A percentile compares a stretch with the other conserved stretches of the same genome.
Evolutionary conservation across 2,888 invertebrate genomes (phyloP).

Genomic region (Chrysopilus asiliformis): DNA sequence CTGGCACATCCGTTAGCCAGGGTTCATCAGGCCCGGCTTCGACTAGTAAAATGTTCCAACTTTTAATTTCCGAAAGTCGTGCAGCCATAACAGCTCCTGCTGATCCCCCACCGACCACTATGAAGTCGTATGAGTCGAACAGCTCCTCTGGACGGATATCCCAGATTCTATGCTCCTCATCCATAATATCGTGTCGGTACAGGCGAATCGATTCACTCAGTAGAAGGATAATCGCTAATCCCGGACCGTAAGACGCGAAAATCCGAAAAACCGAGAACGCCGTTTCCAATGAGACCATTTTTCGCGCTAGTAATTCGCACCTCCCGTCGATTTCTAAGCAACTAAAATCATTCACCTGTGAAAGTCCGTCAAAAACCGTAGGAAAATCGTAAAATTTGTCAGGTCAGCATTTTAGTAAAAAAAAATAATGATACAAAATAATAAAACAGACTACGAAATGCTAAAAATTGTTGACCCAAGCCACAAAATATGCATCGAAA

Average conservation of each 20-base stretch:
- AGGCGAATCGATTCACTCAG: conserved; percentile 49
- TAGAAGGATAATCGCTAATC: conserved; percentile 48
- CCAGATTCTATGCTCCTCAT: conserved; percentile 46
- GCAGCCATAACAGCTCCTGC: conserved; percentile 71
- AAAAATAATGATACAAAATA: too few relatives aligned
- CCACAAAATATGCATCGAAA: too few relatives aligned
- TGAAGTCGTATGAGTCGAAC: conserved; percentile 56
- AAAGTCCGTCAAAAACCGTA: too few relatives aligned
- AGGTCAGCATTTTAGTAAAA: too few relatives aligned
- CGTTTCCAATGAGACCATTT: conserved; percentile 19
- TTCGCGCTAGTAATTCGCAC: too few relatives aligned
- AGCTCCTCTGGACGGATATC: conserved; percentile 42
- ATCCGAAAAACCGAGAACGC: conserved; percentile 49
- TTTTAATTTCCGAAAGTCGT: conserved; percentile 57
- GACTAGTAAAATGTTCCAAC: conserved; percentile 59
- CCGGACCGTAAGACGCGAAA: conserved; percentile 47
- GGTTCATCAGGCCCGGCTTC: conserved; percentile 72
- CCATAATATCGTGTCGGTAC: conserved; percentile 58
- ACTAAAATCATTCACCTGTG: too few relatives aligned
- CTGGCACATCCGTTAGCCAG: conserved; percentile 55
- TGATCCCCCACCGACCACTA: conserved; percentile 69
- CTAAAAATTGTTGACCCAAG: too few relatives aligned
- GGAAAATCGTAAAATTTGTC: too few relatives aligned
- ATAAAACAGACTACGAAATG: too few relatives aligned
- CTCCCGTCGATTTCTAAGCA: too few relatives aligned